Evolutionary conservation across 2,113 vertebrate genomes (phyloP), one percentile per base, ranked within the genome.

Genomic region (Puma concolor): DNA sequence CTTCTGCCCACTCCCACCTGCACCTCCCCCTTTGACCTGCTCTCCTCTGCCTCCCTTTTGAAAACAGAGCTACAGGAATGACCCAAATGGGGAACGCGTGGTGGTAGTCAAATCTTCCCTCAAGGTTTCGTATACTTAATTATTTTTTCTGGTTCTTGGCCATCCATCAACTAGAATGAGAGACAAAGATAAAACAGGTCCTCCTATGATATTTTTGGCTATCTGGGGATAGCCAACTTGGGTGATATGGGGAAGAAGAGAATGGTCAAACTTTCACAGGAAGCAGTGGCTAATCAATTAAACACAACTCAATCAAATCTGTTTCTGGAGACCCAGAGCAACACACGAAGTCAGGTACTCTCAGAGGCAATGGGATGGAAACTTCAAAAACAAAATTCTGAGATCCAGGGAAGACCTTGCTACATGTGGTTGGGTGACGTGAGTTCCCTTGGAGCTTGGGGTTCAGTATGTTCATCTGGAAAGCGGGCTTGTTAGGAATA

Each of bases 1-100:
- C 0, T 0, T 1, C 27, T 38, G 50, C 12, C 16, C 0, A 0
- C 10, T 69, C 0, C 17, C 31, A 44, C 41, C 31, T 33, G 6
- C 8, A 0, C 5, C 41, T 72, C 36, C 33, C 81, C 19, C 27
- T 76, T 9, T 4, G 13, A 12, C 41, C 33, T 27, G 25, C 80
- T 79, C 27, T 4, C 33, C 54, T 90, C 71, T 38, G 27, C 27
- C 41, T 50, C 50, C 48, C 0, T 48, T 52, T 13, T 4, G 44
- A 69, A 85, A 71, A 72, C 50, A 89, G 50, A 88, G 41, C 66
- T 66, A 88, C 82, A 44, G 12, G 44, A 88, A 93, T 67, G 23
- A 76, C 14, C 33, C 31, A 44, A 29, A 14, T 41, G 1, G 4
- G 4, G 54, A 80, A 72, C 50, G 1, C 33, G 29, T 12, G 41